Evolutionary conservation across 2,888 invertebrate genomes (phyloP).

Genomic region (Cephus nigrinus): DNA sequence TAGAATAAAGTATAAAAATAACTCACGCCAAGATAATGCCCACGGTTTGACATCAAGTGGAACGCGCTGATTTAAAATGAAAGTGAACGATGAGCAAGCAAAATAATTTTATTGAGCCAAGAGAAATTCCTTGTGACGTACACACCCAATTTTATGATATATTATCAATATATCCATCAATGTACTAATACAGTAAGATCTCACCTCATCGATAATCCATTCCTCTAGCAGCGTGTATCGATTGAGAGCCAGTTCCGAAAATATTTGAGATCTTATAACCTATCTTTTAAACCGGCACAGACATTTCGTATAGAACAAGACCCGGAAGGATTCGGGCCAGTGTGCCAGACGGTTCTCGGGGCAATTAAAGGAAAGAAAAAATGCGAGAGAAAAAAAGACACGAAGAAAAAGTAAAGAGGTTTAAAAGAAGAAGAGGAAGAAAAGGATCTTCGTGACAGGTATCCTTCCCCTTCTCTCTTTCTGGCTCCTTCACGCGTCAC

Average conservation of each 20-base stretch:
- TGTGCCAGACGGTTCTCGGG: constrained; percentile 32
- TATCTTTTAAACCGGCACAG: neutral
- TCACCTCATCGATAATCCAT: neutral
- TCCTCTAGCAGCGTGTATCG: neutral
- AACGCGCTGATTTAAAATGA: constrained; percentile 6
- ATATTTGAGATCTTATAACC: neutral
- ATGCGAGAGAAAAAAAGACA: neutral
- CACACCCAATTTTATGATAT: neutral
- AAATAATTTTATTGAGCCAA: neutral
- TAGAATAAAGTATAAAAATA: neutral
- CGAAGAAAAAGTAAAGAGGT: neutral
- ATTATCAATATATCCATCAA: neutral
- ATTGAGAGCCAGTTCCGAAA: neutral
- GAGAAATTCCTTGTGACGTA: neutral
- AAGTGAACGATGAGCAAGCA: constrained; percentile 3
- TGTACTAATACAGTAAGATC: neutral
- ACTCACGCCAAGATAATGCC: neutral
- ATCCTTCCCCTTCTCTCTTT: neutral
- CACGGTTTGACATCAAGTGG: neutral
- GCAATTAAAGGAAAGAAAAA: constrained; percentile 3
- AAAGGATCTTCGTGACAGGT: neutral
- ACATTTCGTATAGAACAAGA: neutral
- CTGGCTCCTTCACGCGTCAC: constrained; percentile 22
- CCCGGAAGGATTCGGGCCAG: constrained; percentile 39
- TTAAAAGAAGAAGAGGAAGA: neutral